Base-by-base conservation (phyloP, 2,113 vertebrate species). In the Apeltes quadracus region DNA sequence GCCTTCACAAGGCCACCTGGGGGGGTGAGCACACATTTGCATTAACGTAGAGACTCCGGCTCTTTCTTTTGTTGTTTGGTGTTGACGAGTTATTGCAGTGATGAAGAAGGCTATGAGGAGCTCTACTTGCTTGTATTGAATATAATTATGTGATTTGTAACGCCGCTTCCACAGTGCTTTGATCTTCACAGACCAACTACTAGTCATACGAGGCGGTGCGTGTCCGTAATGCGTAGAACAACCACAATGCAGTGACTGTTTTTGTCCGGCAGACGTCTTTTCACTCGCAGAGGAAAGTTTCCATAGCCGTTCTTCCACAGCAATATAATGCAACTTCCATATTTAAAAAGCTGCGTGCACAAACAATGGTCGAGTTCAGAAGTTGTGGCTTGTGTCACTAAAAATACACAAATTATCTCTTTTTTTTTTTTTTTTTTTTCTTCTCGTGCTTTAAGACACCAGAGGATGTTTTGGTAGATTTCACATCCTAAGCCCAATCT, bases 1-100 rank as follows among this genome's bases (percentile, higher is more conserved):
- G 92, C 76, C 93, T 96, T 53, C 91, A 98, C 0, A 91, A 93
- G 61, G 78, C 87, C 34, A 96, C 96, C 1, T 97, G 97, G 96
- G 90, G 72, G 93, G 96, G 96, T 98, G 55, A 88, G 87, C 43
- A 27, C 46, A 29, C 23, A 57, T 76, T 12, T 75, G 8, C 12
- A 74, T 44, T 13, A 22, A 18, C 41, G 29, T 8, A 36, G 16
- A 43, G n/a, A 23, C 34, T 53, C n/a, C 3, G 16, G 2, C n/a
- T 12, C 25, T 51, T 62, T 48, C 12, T n/a, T 38, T 55, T 25
- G 67, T 7, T 15, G n/a, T n/a, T 5, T 2, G 32, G 14, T 23
- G 38, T 32, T 20, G n/a, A 61, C 56, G 22, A 61, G 9, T 55
- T n/a, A n/a, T 39, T n/a, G 15, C 15, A 66, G n/a, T 1, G 0